Conservation (phyloP, 2,888 invertebrate genomes). For the Aspidiotus rigidus region DNA sequence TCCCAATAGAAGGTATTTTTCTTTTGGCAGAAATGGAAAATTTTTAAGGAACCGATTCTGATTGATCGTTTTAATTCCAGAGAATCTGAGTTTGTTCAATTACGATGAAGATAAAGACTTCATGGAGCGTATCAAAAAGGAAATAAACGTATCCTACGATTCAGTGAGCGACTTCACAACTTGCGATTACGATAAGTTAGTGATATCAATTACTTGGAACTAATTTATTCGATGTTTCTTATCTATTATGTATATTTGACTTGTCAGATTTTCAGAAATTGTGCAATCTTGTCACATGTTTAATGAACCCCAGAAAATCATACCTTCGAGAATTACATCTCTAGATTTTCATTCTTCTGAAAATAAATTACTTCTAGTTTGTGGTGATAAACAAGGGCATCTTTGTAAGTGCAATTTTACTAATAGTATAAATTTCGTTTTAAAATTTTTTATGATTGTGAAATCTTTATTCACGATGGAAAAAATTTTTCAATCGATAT, state of each 20-base stretch:
- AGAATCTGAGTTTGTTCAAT: background rate
- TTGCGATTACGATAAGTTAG: slow-evolving; percentile 18
- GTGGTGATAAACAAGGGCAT: slow-evolving; percentile 43
- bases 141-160: slow-evolving; percentile 10
- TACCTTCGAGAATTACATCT: slow-evolving; percentile 42
- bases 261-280: slow-evolving; percentile 7
- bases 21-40: background rate
- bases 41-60: background rate
- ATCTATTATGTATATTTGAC: background rate
- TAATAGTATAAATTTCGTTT: background rate
- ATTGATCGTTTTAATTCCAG: slow-evolving; percentile 7
- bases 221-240: background rate
- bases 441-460: too few species aligned
- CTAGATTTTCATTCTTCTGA: slow-evolving; percentile 43
- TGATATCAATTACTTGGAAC: background rate
- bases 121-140: slow-evolving; percentile 5
- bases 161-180: background rate
- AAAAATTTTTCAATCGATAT: too few species aligned
- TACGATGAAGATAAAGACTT: slow-evolving; percentile 11
- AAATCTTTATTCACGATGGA: too few species aligned
- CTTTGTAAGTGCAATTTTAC: slow-evolving; percentile 38
- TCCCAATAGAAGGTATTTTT: background rate
- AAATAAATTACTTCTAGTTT: slow-evolving; percentile 41
- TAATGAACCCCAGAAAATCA: slow-evolving; percentile 40
- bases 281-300: slow-evolving; percentile 16